Evolutionary conservation across 2,888 invertebrate species (phyloP).

Genomic region (Meteorus colon): DNA sequence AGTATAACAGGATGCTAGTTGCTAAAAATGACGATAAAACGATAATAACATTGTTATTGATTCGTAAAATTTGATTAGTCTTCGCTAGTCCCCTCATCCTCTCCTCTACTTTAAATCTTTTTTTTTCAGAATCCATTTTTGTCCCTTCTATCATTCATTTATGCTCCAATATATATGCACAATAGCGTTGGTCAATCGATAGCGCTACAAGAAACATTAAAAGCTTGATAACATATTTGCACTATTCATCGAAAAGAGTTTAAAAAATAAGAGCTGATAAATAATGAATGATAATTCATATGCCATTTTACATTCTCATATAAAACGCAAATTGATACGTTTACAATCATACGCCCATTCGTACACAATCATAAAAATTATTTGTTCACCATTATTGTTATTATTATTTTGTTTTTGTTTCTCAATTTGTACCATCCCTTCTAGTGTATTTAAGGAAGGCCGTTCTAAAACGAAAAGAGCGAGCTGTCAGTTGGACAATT

Average conservation of each 20-base stretch:
- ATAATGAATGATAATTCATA: constrained; percentile 27
- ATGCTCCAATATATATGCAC: background rate
- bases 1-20: constrained; percentile 38
- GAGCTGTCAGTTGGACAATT: constrained; percentile 63
- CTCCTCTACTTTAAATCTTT: constrained; percentile 43
- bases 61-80: constrained; percentile 50
- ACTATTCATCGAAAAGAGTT: constrained; percentile 24
- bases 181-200: constrained; percentile 35
- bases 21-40: constrained; percentile 46
- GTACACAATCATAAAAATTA: constrained; percentile 23
- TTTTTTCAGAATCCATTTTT: background rate
- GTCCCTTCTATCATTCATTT: background rate
- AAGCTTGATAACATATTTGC: constrained; percentile 47
- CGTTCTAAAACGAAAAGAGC: constrained; percentile 60
- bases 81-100: constrained; percentile 41
- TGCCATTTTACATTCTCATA: constrained; percentile 10
- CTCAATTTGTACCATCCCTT: constrained; percentile 18
- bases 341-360: constrained; percentile 26
- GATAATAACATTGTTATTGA: constrained; percentile 44
- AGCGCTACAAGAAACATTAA: constrained; percentile 46
- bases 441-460: constrained; percentile 52
- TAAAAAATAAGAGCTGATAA: constrained; percentile 21
- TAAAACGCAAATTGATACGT: constrained; percentile 12
- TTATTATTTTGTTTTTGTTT: constrained; percentile 14
- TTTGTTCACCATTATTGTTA: background rate